Percentiles rank a stretch among this genome's conserved stretches.
Conservation (phyloP, 2,113 vertebrate genomes). For the Pyrgilauda ruficollis region DNA sequence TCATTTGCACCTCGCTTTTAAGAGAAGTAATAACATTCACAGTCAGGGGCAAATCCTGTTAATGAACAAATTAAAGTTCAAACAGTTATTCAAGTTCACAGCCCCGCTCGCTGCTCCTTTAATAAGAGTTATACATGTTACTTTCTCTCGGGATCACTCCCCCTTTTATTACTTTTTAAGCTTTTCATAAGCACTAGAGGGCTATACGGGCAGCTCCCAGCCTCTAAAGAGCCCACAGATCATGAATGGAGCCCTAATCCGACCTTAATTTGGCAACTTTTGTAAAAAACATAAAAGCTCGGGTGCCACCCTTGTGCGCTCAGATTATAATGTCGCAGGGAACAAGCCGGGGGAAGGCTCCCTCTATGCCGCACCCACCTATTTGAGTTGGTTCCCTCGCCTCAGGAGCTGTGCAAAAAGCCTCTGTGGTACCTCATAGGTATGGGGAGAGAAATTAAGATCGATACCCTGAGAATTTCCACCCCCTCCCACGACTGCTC, state of each 20-base stretch:
- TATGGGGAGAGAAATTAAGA: neutral
- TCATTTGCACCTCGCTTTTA: slow-evolving; percentile 77
- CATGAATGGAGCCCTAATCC: slow-evolving; percentile 74
- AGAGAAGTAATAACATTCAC: slow-evolving; percentile 81
- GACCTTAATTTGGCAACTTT: slow-evolving; percentile 80
- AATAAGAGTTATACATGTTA: slow-evolving; percentile 82
- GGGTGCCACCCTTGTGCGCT: slow-evolving; percentile 65
- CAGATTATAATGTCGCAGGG: neutral
- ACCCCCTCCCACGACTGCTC: neutral
- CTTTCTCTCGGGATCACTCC: slow-evolving; percentile 72
- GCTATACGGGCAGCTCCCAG: slow-evolving; percentile 62
- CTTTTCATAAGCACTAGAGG: slow-evolving; percentile 74
- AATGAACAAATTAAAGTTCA: slow-evolving; percentile 90
- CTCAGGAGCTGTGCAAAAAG: neutral
- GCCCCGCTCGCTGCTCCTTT: slow-evolving; percentile 74
- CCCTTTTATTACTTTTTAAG: slow-evolving; percentile 82
- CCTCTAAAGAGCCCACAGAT: slow-evolving; percentile 66
- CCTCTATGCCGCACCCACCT: neutral
- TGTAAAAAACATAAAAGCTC: slow-evolving; percentile 77
- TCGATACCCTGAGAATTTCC: neutral
- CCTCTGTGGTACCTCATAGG: neutral
- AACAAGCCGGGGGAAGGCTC: neutral
- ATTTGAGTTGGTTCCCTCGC: neutral
- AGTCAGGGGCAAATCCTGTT: slow-evolving; percentile 86
- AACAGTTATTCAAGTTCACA: slow-evolving; percentile 84